phyloP scores from a whole-genome alignment of 2,888 invertebrate species.

The Sphinx pinastri region DNA sequence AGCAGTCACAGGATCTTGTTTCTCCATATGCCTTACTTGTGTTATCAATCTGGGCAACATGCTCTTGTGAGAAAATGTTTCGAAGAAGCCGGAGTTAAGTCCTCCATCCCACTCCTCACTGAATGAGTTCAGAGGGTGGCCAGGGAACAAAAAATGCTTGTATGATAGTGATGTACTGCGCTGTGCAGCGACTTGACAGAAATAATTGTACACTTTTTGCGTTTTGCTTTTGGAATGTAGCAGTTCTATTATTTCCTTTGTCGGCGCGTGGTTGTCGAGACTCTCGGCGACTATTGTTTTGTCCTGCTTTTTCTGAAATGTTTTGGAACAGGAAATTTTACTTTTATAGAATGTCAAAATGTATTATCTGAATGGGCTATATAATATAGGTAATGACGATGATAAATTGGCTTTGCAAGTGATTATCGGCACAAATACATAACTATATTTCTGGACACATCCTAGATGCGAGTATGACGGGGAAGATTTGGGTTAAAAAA shows the following conservation, averaged over 20 bases:
- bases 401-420: too few relatives aligned
- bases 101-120: constrained; percentile 70
- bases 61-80: constrained; percentile 64
- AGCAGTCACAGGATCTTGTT: constrained; percentile 63
- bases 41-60: constrained; percentile 64
- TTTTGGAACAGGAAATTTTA: too few relatives aligned
- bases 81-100: constrained; percentile 62
- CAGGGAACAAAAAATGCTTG: constrained; percentile 55
- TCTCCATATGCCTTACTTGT: constrained; percentile 47
- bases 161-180: constrained; percentile 40
- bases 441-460: too few relatives aligned
- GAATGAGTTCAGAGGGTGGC: constrained; percentile 61
- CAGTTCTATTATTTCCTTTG: constrained; percentile 56
- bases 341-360: too few relatives aligned
- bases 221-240: constrained; percentile 48
- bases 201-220: constrained; percentile 54
- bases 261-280: constrained; percentile 59
- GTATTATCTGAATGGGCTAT: too few relatives aligned
- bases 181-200: constrained; percentile 48
- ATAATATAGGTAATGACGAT: too few relatives aligned
- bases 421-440: too few relatives aligned
- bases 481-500: neutral
- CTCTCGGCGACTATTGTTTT: constrained; percentile 49
- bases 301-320: constrained; percentile 42
- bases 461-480: too few relatives aligned